Evolutionary conservation across 2,113 vertebrate species (phyloP).

Genomic region (Gracilinanus agilis): DNA sequence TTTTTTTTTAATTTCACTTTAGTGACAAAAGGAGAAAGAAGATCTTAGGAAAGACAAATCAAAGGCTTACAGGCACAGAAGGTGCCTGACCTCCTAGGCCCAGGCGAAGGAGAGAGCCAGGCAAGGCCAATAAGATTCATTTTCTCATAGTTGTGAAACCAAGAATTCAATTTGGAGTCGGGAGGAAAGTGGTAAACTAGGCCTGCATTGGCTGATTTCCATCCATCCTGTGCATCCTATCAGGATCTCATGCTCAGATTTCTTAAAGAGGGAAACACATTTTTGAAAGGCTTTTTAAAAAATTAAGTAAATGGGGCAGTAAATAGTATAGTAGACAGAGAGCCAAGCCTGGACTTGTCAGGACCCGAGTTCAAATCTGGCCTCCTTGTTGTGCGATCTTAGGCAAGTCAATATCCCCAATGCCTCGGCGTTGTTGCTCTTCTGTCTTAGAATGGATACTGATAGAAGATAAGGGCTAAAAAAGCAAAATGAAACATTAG

Average conservation of each 20-base stretch:
- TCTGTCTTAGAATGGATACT: too few species aligned
- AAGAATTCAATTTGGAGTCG: slow-evolving; percentile 6
- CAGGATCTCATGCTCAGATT: neutral
- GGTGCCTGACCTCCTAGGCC: neutral
- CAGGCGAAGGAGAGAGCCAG: neutral
- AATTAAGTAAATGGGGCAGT: too few species aligned
- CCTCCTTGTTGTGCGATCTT: too few species aligned
- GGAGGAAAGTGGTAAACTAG: slow-evolving; percentile 16
- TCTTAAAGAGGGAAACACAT: neutral
- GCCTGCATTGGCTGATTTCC: neutral
- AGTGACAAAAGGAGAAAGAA: neutral
- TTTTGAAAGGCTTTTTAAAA: neutral
- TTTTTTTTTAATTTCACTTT: neutral
- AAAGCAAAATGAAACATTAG: too few species aligned
- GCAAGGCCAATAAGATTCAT: neutral
- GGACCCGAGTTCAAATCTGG: too few species aligned
- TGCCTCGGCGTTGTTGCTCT: too few species aligned
- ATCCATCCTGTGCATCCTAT: neutral
- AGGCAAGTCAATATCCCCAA: too few species aligned
- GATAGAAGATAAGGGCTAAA: too few species aligned
- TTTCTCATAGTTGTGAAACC: slow-evolving; percentile 25
- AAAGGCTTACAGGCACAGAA: neutral
- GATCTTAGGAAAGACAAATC: slow-evolving; percentile 28
- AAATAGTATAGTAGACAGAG: too few species aligned
- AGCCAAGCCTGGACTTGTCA: too few species aligned